phyloP scores from a whole-genome alignment of 2,797 vertebrate genomes.

The Gallinago solitaria region DNA sequence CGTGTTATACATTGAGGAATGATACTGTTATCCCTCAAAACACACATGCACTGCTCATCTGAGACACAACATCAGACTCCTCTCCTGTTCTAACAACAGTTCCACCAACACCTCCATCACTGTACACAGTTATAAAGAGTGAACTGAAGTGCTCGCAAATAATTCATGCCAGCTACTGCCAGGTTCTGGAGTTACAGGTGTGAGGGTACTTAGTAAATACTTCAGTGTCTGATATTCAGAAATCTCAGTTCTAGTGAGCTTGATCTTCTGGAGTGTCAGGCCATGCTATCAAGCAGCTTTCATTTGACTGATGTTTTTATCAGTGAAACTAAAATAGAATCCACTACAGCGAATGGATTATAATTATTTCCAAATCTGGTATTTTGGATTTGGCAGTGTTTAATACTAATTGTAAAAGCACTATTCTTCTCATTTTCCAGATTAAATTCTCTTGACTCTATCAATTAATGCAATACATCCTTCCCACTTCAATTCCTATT shows the following conservation, averaged over 20 bases:
- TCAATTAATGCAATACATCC: not conserved
- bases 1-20: not conserved
- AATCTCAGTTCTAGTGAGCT: not conserved
- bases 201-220: not conserved
- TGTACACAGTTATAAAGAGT: not conserved
- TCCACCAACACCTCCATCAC: not conserved
- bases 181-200: not conserved
- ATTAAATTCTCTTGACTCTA: not conserved
- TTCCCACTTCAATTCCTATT: not conserved
- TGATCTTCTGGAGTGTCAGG: not conserved
- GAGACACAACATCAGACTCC: not conserved
- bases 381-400: not conserved
- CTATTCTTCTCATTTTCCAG: not conserved
- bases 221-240: not conserved
- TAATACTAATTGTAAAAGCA: not conserved
- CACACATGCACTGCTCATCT: not conserved
- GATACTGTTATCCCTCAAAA: accelerated
- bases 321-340: not conserved
- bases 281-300: not conserved
- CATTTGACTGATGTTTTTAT: not conserved
- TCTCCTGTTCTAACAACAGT: not conserved
- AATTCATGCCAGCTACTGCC: not conserved
- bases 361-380: not conserved
- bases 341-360: not conserved
- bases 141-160: not conserved